Evolutionary conservation across 2,888 invertebrate species (phyloP), one percentile per base, ranked within the genome.

Genomic region (Eilema sororculum): DNA sequence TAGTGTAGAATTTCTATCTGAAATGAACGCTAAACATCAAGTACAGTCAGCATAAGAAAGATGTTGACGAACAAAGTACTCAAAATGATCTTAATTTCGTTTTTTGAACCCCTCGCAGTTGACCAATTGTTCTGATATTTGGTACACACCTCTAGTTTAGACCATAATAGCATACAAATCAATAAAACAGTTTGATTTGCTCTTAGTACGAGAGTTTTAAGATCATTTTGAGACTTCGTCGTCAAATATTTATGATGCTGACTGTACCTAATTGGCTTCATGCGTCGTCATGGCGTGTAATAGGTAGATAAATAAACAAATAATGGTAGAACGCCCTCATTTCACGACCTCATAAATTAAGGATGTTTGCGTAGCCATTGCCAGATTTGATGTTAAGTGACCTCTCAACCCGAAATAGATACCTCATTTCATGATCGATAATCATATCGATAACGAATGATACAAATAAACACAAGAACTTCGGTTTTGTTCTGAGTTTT

Each of bases 311-410:
- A 24, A 37, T 41, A 62, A 57, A 65, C 57, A 33, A 65, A 65
- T 56, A 65, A 30, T 30, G 57, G 46, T 22, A 37, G 4, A 58
- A 30, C n/a, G 60, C 12, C 30, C 60, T 60, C 60, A 60, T 60
- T 60, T 60, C 41, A 10, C 62, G 41, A 62, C 62, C 41, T 62
- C 41, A 62, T 62, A 62, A 41, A 62, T n/a, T 16, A 22, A 60
- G 30, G 10, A n/a, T 60, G 60, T 60, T 60, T 60, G 20, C 30
- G 60, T 60, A 60, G 30, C 30, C 60, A 60, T 60, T 60, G 10
- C 28, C 28, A 60, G 30, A 33, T 33, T 60, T n/a, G 59, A 28
- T 59, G 59, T 28, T 60, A 60, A 60, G 28, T 60, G 60, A 60
- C 60, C 60, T 60, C 30, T 60, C 60, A 30, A 30, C 60, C 60